Percentiles rank a stretch among this genome's conserved stretches.
Conservation (phyloP, 2,113 vertebrate species). For the Vulpes lagopus region DNA sequence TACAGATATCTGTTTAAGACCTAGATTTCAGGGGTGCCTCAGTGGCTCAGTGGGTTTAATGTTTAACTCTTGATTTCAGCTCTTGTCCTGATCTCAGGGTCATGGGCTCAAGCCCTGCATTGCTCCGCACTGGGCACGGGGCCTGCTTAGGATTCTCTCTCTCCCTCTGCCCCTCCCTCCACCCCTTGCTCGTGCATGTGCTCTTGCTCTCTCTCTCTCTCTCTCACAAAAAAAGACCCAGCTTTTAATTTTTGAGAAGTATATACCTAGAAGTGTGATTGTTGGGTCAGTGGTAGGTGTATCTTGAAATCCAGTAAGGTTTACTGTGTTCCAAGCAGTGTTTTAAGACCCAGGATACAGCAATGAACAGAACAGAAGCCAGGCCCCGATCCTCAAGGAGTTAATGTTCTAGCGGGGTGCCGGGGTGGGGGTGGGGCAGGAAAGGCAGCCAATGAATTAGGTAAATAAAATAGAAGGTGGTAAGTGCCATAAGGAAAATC, state of each 20-base stretch:
- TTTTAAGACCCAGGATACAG: not conserved
- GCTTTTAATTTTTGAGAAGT: not conserved
- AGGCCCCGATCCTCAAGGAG: not conserved
- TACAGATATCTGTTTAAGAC: not conserved
- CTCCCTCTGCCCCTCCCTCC: not conserved
- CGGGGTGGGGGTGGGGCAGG: too few relatives aligned
- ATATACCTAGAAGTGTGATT: not conserved
- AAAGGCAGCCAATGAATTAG: not conserved
- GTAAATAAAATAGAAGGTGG: not conserved
- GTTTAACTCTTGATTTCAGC: not conserved
- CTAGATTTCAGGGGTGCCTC: not conserved
- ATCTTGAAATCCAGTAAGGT: not conserved
- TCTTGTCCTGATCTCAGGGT: not conserved
- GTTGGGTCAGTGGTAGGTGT: not conserved
- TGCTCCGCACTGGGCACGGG: not conserved
- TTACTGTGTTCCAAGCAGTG: not conserved
- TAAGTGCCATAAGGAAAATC: not conserved
- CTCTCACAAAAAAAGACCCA: not conserved
- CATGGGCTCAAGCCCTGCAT: not conserved
- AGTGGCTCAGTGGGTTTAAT: not conserved
- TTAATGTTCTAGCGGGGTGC: too few relatives aligned
- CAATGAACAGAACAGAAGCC: not conserved
- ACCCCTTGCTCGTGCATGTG: not conserved
- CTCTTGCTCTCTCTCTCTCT: not conserved
- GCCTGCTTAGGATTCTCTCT: not conserved